These are phyloP conservation scores for Antedon mediterranea DNA, from an alignment of 53 echinoderm and acorn worm genomes.

Conservation along the genomic window DNA sequence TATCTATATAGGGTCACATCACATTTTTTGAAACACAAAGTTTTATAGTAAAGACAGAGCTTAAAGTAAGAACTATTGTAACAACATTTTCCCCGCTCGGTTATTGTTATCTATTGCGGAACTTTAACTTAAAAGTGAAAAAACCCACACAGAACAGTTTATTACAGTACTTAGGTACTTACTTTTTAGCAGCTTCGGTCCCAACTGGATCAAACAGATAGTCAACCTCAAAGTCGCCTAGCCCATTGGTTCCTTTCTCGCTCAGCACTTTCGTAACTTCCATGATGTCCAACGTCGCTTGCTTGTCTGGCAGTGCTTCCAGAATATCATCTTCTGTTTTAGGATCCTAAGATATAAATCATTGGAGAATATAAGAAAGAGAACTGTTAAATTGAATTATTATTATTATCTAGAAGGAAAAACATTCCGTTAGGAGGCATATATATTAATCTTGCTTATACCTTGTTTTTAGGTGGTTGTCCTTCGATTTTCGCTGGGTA, in stretches of 20 bases:
- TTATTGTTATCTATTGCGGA: too few relatives aligned
- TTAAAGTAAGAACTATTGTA: too few relatives aligned
- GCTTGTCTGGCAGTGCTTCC: constrained; percentile 37
- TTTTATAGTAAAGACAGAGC: too few relatives aligned
- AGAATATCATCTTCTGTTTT: constrained; percentile 43
- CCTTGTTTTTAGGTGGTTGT: constrained; percentile 45
- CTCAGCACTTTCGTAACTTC: constrained; percentile 63
- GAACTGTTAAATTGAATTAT: neutral
- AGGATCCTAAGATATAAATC: constrained; percentile 17
- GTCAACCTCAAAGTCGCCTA: constrained; percentile 61
- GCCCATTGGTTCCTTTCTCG: constrained; percentile 65
- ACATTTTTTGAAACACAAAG: too few relatives aligned
- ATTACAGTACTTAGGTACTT: neutral
- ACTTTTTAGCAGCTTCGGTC: constrained; percentile 20
- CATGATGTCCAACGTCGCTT: constrained; percentile 55
- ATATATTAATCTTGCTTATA: too few relatives aligned
- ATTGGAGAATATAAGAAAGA: too few relatives aligned
- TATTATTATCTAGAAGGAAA: too few relatives aligned
- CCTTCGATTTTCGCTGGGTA: constrained; percentile 42
- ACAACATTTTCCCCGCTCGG: too few relatives aligned
- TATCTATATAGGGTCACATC: too few relatives aligned
- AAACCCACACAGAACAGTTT: too few relatives aligned
- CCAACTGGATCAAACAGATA: constrained; percentile 36
- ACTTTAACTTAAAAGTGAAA: neutral
- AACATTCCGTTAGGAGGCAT: too few relatives aligned